A percentile compares a stretch with the other conserved stretches of the same genome.
These are phyloP conservation scores for Lasioglossum villosulum DNA, from an alignment of 2,888 invertebrate genomes.

Conservation along the genomic window DNA sequence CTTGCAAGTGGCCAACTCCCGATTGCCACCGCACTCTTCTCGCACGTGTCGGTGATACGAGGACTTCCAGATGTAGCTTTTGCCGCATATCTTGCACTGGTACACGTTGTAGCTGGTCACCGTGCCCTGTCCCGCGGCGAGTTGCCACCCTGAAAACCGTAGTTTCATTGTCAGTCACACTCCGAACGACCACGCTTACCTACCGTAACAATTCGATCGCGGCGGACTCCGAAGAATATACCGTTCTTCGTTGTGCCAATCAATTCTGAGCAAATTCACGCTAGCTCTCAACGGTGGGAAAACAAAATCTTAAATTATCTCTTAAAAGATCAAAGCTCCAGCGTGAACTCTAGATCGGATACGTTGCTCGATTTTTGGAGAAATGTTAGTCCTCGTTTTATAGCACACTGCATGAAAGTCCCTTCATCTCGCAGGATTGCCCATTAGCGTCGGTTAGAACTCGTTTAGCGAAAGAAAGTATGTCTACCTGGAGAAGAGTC, in stretches of 20 bases:
- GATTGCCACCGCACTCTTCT: slow-evolving; percentile 80
- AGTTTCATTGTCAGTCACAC: slow-evolving; percentile 30
- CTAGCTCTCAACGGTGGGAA: background rate
- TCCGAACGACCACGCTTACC: background rate
- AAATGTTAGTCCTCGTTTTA: background rate
- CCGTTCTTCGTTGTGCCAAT: background rate
- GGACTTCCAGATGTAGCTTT: slow-evolving; percentile 77
- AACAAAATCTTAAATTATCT: background rate
- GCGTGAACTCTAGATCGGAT: background rate
- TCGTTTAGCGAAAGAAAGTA: background rate
- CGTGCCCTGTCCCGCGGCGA: slow-evolving; percentile 9
- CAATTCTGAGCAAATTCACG: background rate
- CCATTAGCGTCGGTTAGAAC: background rate
- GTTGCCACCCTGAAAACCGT: slow-evolving; percentile 58
- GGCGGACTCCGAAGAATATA: background rate
- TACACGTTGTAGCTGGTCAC: slow-evolving; percentile 1
- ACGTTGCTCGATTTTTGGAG: background rate
- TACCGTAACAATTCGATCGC: background rate
- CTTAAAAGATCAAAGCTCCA: background rate
- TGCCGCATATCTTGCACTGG: slow-evolving; percentile 68
- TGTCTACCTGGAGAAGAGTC: background rate
- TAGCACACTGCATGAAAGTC: background rate
- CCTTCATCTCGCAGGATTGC: background rate
- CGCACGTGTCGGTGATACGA: slow-evolving; percentile 77
- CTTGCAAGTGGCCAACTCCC: slow-evolving; percentile 50